These are phyloP conservation scores for Gobio gobio DNA, from an alignment of 2,113 vertebrate species.

Conservation along the genomic window DNA sequence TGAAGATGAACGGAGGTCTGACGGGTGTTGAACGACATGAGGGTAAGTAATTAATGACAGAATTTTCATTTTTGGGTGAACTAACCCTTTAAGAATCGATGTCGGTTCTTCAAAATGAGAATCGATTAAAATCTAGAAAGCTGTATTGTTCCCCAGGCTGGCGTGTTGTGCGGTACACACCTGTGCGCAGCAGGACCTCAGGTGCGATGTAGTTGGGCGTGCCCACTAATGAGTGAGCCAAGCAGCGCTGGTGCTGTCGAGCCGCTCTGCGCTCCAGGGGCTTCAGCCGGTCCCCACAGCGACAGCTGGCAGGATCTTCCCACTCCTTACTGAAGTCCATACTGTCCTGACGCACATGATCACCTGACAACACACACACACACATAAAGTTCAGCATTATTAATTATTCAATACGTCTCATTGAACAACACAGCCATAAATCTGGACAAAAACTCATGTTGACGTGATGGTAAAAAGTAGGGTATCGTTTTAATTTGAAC, in stretches of 20 bases:
- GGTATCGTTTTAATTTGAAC: too few species aligned
- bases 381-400: not conserved
- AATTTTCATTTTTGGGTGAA: too few species aligned
- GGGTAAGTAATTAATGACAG: too few species aligned
- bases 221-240: constrained; percentile 96
- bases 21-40: too few species aligned
- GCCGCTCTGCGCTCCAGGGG: constrained; percentile 93
- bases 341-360: constrained; percentile 94
- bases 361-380: constrained; percentile 73
- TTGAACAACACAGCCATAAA: not conserved
- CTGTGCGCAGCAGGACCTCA: constrained; percentile 93
- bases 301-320: constrained; percentile 90
- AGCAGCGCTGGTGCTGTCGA: constrained; percentile 93
- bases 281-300: constrained; percentile 91
- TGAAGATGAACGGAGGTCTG: too few species aligned
- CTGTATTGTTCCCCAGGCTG: too few species aligned
- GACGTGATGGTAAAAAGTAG: not conserved
- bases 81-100: too few species aligned
- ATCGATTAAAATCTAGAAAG: too few species aligned
- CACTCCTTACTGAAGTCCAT: constrained; percentile 99
- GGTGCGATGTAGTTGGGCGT: constrained; percentile 98
- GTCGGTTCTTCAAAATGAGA: too few species aligned
- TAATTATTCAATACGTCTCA: not conserved
- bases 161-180: constrained; percentile 63
- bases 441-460: not conserved